phyloP scores from a whole-genome alignment of 2,888 invertebrate species.

The Callinectes sapidus region DNA sequence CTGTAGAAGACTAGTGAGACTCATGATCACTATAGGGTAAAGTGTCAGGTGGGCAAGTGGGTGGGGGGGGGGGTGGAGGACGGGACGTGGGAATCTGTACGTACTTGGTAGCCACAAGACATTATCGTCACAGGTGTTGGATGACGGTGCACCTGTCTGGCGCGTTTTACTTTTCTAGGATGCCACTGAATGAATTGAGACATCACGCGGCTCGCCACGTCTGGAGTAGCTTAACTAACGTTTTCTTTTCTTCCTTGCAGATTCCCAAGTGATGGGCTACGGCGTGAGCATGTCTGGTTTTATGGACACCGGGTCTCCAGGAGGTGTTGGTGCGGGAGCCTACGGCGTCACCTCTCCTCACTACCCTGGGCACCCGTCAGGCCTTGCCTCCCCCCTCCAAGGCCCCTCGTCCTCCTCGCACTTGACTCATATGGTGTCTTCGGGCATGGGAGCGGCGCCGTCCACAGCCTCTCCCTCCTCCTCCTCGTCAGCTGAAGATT shows the following conservation, averaged over 20 bases:
- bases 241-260: constrained; percentile 49
- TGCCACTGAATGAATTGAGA: background rate
- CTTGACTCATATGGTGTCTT: constrained; percentile 57
- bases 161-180: background rate
- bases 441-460: constrained; percentile 64
- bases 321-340: constrained; percentile 54
- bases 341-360: constrained; percentile 69
- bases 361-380: constrained; percentile 62
- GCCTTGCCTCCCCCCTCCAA: constrained; percentile 64
- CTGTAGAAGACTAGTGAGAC: background rate
- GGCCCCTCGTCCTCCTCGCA: constrained; percentile 65
- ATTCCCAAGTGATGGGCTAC: constrained; percentile 66
- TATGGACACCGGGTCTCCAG: constrained; percentile 66
- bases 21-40: background rate
- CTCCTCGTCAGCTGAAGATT: constrained; percentile 72
- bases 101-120: background rate
- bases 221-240: background rate
- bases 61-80: background rate
- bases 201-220: background rate
- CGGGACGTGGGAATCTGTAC: background rate
- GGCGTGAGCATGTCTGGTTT: constrained; percentile 60
- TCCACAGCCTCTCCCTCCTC: constrained; percentile 70
- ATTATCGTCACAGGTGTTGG: constrained; percentile 13
- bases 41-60: background rate
- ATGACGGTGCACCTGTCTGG: constrained; percentile 8